Conservation (phyloP, 2,888 invertebrate species). For the Patella ulyssiponensis region DNA sequence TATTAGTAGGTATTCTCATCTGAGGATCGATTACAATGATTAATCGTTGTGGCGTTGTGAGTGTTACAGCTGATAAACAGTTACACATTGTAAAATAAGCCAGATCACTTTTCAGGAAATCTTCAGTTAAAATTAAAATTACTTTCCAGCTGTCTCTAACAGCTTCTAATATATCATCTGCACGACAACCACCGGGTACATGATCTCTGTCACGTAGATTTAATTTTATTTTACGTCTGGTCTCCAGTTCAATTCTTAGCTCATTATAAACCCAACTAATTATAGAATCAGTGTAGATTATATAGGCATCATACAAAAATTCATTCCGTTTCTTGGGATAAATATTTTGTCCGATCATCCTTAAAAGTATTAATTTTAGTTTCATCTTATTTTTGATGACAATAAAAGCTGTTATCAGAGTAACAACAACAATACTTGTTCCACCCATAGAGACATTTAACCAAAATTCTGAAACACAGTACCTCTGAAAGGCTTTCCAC, state of each 20-base stretch:
- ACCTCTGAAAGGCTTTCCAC: not conserved
- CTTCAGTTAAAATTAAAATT: not conserved
- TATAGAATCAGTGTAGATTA: not conserved
- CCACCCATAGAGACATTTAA: not conserved
- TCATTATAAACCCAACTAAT: not conserved
- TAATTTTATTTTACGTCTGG: not conserved
- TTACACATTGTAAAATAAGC: not conserved
- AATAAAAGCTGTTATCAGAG: not conserved
- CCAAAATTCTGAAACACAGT: not conserved
- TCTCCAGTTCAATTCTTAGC: not conserved
- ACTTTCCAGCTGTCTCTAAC: not conserved
- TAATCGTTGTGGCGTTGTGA: not conserved
- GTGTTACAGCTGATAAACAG: not conserved
- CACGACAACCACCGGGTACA: not conserved
- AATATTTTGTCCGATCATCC: slow-evolving; percentile 1
- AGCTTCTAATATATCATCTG: not conserved
- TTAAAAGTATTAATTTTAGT: not conserved
- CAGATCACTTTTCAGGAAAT: not conserved
- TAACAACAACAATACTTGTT: not conserved
- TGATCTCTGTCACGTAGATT: not conserved
- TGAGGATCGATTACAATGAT: not conserved
- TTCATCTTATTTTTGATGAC: not conserved
- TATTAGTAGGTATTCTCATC: not conserved
- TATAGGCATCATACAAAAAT: not conserved
- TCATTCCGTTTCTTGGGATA: not conserved